Conservation (phyloP, 2,888 invertebrate species). For the Anthrax anthrax region DNA sequence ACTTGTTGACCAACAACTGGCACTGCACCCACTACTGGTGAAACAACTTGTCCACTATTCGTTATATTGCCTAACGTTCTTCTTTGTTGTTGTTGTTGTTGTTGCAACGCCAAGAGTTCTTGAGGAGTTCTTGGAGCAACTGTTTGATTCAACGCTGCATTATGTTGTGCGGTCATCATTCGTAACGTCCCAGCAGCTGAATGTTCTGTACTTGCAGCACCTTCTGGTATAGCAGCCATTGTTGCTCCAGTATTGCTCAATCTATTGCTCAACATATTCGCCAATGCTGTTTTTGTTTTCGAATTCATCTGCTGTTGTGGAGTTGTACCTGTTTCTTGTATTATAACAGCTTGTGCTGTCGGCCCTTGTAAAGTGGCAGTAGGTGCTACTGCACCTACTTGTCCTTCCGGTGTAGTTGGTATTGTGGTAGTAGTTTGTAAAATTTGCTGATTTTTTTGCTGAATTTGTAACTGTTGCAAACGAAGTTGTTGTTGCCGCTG, state of each 20-base stretch:
- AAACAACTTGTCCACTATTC: constrained; percentile 29
- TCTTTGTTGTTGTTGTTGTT: constrained; percentile 38
- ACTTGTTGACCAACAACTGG: constrained; percentile 19
- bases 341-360: constrained; percentile 6
- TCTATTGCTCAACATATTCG: constrained; percentile 82
- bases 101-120: constrained; percentile 42
- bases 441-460: constrained; percentile 17
- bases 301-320: constrained; percentile 55
- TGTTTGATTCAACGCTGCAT: constrained; percentile 41
- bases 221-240: constrained; percentile 7
- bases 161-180: constrained; percentile 74
- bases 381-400: constrained; percentile 1
- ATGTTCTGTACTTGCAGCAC: constrained; percentile 32
- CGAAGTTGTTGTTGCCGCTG: constrained; percentile 29
- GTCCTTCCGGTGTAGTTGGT: constrained; percentile 7
- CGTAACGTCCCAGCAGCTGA: constrained; percentile 58
- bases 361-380: constrained; percentile 2
- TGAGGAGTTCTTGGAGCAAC: constrained; percentile 31
- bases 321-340: constrained; percentile 7
- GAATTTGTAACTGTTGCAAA: constrained; percentile 21
- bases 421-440: constrained; percentile 18
- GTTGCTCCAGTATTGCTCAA: constrained; percentile 42
- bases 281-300: constrained; percentile 88
- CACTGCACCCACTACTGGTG: constrained; percentile 16
- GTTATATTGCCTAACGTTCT: constrained; percentile 41